phyloP scores from a whole-genome alignment of 2,888 invertebrate species.

The Papilio demoleus region DNA sequence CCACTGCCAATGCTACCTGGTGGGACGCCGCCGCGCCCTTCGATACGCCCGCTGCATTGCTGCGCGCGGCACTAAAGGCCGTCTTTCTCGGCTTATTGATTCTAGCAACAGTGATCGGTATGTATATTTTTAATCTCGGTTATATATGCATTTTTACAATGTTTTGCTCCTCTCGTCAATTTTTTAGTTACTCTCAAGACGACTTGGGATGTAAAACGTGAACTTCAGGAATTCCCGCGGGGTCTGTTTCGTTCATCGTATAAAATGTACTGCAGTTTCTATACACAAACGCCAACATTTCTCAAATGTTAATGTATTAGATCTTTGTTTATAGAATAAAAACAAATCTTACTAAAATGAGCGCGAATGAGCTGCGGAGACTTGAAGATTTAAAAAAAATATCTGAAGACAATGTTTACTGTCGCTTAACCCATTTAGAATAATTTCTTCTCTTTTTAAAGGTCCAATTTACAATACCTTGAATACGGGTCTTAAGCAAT shows the following conservation, averaged over 20 bases:
- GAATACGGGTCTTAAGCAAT: not conserved
- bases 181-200: not conserved
- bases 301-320: not conserved
- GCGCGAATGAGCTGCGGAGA: not conserved
- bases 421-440: too few relatives aligned
- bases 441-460: too few relatives aligned
- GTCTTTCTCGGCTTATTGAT: constrained; percentile 84
- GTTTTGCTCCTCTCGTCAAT: not conserved
- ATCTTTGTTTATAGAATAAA: not conserved
- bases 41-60: constrained; percentile 80
- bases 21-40: constrained; percentile 75
- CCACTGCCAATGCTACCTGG: constrained; percentile 69
- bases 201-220: not conserved
- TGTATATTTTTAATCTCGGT: constrained; percentile 45
- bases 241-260: not conserved
- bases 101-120: constrained; percentile 85
- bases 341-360: not conserved
- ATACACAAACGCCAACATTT: not conserved
- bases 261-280: not conserved
- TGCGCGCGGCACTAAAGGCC: constrained; percentile 85
- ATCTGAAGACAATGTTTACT: too few relatives aligned
- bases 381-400: too few relatives aligned
- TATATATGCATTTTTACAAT: not conserved
- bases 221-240: not conserved
- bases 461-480: too few relatives aligned